These are phyloP conservation scores for Coregonus sp. DNA, from an alignment of 2,797 vertebrate genomes.

Conservation along the genomic window DNA sequence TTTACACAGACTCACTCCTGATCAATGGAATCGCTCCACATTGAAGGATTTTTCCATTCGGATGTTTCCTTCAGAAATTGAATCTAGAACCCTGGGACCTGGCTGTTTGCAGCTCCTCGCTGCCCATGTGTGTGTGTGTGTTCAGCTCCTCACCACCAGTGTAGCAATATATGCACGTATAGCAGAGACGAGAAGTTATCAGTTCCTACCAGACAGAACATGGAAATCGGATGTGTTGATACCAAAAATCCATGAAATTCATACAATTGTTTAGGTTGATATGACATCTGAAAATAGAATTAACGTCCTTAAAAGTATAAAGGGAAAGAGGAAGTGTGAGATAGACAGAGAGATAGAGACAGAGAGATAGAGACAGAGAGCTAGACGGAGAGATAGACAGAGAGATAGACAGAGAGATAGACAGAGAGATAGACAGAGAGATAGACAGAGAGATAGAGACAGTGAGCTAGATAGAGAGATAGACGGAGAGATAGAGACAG, in stretches of 20 bases:
- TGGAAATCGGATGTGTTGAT: slow-evolving; percentile 9
- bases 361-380: neutral
- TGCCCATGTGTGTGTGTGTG: neutral
- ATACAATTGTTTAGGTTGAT: neutral
- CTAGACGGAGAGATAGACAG: no score
- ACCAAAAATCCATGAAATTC: neutral
- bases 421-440: no score
- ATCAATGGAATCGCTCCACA: slow-evolving; percentile 70
- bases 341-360: no score
- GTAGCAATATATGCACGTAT: slow-evolving; percentile 68
- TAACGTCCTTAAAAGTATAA: neutral
- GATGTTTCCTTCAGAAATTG: slow-evolving; percentile 64
- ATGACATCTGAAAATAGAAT: neutral
- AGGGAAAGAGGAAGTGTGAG: no score
- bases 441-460: no score
- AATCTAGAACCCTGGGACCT: slow-evolving; percentile 63
- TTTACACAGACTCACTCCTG: slow-evolving; percentile 54
- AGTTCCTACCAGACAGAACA: neutral
- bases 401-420: no score
- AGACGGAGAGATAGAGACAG: no score
- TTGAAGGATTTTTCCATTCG: slow-evolving; percentile 61
- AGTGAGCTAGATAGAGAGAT: no score
- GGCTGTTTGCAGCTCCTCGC: slow-evolving; percentile 42
- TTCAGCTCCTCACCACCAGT: slow-evolving; percentile 31
- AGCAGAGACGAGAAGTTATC: slow-evolving; percentile 27